These are phyloP conservation scores for Orchesellides sinensis DNA, from an alignment of 2,888 invertebrate genomes.

Conservation along the genomic window DNA sequence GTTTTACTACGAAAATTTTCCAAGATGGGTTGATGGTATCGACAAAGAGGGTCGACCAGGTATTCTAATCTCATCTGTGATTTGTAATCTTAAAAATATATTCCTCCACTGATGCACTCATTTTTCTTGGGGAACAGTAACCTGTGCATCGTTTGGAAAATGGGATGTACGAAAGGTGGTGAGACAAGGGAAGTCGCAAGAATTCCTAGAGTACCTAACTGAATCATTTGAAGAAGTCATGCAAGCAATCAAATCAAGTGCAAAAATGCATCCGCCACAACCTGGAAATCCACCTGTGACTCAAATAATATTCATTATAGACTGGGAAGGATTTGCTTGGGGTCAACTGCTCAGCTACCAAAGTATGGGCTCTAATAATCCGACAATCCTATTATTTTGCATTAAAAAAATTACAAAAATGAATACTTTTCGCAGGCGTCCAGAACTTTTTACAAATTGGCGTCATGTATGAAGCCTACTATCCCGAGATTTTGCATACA, in stretches of 20 bases:
- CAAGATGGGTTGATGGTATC: slow-evolving; percentile 18
- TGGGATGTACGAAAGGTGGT: slow-evolving; percentile 60
- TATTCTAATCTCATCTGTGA: too few relatives aligned
- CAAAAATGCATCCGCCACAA: slow-evolving; percentile 2
- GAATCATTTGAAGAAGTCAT: slow-evolving; percentile 28
- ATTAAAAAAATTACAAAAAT: too few relatives aligned
- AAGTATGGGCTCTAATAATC: too few relatives aligned
- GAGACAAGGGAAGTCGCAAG: slow-evolving; percentile 23
- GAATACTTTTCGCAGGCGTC: slow-evolving; percentile 40
- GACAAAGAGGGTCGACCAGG: slow-evolving; percentile 29
- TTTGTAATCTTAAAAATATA: too few relatives aligned
- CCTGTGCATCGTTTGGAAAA: slow-evolving; percentile 16
- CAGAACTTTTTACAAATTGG: slow-evolving; percentile 54
- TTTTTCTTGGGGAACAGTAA: slow-evolving; percentile 17
- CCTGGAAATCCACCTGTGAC: slow-evolving; percentile 25
- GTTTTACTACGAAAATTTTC: slow-evolving; percentile 17
- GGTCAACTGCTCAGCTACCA: slow-evolving; percentile 51
- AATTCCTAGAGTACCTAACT: slow-evolving; percentile 48
- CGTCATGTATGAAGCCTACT: slow-evolving; percentile 61
- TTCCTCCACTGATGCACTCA: too few relatives aligned
- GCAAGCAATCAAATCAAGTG: slow-evolving; percentile 1
- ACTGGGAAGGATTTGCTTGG: slow-evolving; percentile 62
- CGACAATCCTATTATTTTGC: too few relatives aligned
- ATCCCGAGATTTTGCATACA: slow-evolving; percentile 52
- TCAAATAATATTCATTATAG: slow-evolving; percentile 39